Evolutionary conservation across 2,888 invertebrate genomes (phyloP), one percentile per base, ranked within the genome.

Genomic region (Heliconius charithonia): DNA sequence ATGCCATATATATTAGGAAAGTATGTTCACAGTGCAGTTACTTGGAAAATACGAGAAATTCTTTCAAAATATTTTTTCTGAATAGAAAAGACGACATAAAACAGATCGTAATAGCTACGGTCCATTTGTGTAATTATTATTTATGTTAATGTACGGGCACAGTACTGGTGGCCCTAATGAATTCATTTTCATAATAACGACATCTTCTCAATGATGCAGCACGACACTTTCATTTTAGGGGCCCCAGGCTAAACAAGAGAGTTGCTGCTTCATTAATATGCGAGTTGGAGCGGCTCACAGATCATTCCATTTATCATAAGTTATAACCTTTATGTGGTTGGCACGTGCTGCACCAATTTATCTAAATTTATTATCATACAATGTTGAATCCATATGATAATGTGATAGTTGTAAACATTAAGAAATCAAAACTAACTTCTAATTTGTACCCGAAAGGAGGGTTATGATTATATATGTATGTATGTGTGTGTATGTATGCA

Each of bases 131-230:
- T 77, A 74, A 77, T 77, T 75, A 71, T 79, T 79, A 79, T 71
- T 75, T 71, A 79, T 75, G 75, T 29, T 75, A 75, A 79, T 79
- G 75, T 71, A 71, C 19, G 29, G 71, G 32, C 59, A 37, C 22
- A 51, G 62, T 56, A 37, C 63, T 27, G n/a, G 56, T 37, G 63
- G 71, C 13, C 65, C 29, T 67, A 74, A 78, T 71, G 75, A 75
- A 79, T 79, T 75, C 75, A 75, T 75, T 79, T 79, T 75, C 78
- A 79, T 75, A 79, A 75, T 71, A 79, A 63, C 63, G 71, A 65
- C 75, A 71, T 75, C 75, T 75, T 56, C 67, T 51, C 70, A 71
- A 79, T 79, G 78, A 75, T 51, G 75, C 71, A 25, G 71, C 75
- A 66, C 70, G 75, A 75, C 75, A 70, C 78, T 78, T 75, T 63